Conservation (phyloP, 2,888 invertebrate species). For the Latheticus oryzae region DNA sequence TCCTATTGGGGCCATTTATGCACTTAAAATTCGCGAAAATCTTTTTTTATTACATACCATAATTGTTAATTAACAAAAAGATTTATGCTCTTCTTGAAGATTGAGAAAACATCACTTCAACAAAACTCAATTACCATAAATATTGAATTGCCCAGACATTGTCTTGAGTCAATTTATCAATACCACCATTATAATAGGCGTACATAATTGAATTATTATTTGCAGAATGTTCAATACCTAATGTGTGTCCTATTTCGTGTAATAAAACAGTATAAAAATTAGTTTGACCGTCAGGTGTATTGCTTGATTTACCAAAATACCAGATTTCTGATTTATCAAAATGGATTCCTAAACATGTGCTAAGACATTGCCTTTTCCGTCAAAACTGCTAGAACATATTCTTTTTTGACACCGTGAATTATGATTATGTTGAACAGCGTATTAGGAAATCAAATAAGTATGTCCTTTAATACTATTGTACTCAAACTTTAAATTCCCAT, state of each 20-base stretch:
- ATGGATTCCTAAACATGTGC: slow-evolving; percentile 27
- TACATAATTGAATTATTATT: slow-evolving; percentile 38
- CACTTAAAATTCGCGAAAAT: too few relatives aligned
- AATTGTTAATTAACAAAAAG: too few relatives aligned
- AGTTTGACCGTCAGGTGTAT: slow-evolving; percentile 19
- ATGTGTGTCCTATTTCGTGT: slow-evolving; percentile 17
- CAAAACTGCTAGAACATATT: slow-evolving; percentile 39
- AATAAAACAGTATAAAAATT: slow-evolving; percentile 22
- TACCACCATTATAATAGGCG: slow-evolving; percentile 34
- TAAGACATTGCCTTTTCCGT: slow-evolving; percentile 26
- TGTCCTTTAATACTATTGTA: slow-evolving; percentile 20
- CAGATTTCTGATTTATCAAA: slow-evolving; percentile 29
- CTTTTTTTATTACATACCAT: too few relatives aligned
- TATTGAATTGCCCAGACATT: slow-evolving; percentile 37
- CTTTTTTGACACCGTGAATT: slow-evolving; percentile 37
- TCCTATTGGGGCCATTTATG: too few relatives aligned
- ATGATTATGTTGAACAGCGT: slow-evolving; percentile 36
- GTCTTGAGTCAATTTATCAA: slow-evolving; percentile 38
- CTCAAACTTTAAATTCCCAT: slow-evolving; percentile 20
- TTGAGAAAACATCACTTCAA: too few relatives aligned
- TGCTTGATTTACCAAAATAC: slow-evolving; percentile 24
- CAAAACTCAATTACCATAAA: slow-evolving; percentile 36
- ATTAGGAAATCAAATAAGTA: slow-evolving; percentile 30
- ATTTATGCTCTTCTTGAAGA: too few relatives aligned
- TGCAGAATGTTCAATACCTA: slow-evolving; percentile 28